Evolutionary conservation across 23 tunicate genomes (phyloP), one percentile per base, ranked within the genome.

Genomic region (Phallusia fumigata): DNA sequence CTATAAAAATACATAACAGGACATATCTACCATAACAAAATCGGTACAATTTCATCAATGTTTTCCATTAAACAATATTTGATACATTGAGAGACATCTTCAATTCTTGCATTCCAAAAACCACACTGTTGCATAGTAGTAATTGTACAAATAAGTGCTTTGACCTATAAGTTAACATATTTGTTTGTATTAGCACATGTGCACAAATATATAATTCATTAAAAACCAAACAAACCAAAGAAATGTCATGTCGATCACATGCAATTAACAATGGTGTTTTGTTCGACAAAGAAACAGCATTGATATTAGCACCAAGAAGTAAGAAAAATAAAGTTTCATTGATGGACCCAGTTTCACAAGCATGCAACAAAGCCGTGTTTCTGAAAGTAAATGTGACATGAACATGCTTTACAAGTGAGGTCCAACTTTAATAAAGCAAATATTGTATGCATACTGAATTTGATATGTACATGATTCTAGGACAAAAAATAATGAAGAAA

Each of bases 221-320:
- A n/a, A n/a, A n/a, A n/a, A n/a, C n/a, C 21, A 31, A 81, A 65
- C 75, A 19, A 30, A 84, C 87, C 87, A 84, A 45, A n/a, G 75
- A 32, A 10, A 75, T 75, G 18, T 76, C 81, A 6, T 76, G 64
- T 0, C 53, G 52, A n/a, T 76, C 32, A 80, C 87, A 84, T 31
- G 87, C 87, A 33, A 58, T 32, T 33, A 33, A 22, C 12, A 84
- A 32, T 31, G 81, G 81, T 19, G 51, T 76, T 58, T 58, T 58
- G 13, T 24, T 58, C 15, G 28, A 58, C 3, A 3, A 22, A 21
- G 69, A 58, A 36, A 30, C 36, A 58, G 12, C 64, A 58, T 85
- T 85, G 45, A 85, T 30, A 31, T 79, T 85, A 30, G 47, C 83
- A 47, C 88, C 88, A 45, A 85, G 79, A 32, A 44, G 36, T 30